Base-by-base conservation (phyloP, 2,888 invertebrate genomes). In the Itoplectis maculator region DNA sequence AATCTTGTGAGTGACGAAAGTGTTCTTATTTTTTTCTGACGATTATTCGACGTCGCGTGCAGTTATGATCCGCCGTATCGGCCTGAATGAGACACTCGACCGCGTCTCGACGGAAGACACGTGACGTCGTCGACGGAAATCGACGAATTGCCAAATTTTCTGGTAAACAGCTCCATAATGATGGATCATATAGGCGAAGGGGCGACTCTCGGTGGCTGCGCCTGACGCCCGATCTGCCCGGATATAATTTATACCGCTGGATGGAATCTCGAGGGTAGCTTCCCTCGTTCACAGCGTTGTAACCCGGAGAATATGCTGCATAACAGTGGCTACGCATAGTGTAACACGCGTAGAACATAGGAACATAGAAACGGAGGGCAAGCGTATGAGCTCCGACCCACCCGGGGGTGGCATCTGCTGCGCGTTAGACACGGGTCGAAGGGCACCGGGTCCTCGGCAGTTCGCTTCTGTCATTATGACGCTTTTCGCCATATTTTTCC, bases 201-300 rank as follows among this genome's bases (percentile, higher is more conserved):
- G 42, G 73, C 40, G 40, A 29, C 29, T 29, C 9, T 59, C 9
- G 59, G 49, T 40, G 23, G 90, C 92, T 92, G 92, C 86, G 87
- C 84, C 86, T 92, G 92, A 92, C 92, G 91, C 92, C 89, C 79
- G 77, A 78, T 84, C 40, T 61, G 88, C 87, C n/a, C 85, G 87
- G 90, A 90, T 91, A 92, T 92, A 92, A 92, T 92, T 92, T 92
- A 92, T 92, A 92, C 91, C 88, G 90, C 85, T 88, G 92, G 91
- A 91, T 91, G 92, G 85, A 86, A 86, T 70, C 77, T 69, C 82
- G 89, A 88, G 91, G 92, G 90, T 91, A 90, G 91, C 90, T 90
- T 90, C 91, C 90, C 91, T 90, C 88, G 5, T 56, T 85, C 87
- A 86, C n/a, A 86, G 73, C 82, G 79, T 87, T 83, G n/a, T n/a